Percentiles rank a stretch among this genome's conserved stretches.
phyloP scores from a whole-genome alignment of 2,113 vertebrate genomes.

The Herpailurus yagouaroundi region DNA sequence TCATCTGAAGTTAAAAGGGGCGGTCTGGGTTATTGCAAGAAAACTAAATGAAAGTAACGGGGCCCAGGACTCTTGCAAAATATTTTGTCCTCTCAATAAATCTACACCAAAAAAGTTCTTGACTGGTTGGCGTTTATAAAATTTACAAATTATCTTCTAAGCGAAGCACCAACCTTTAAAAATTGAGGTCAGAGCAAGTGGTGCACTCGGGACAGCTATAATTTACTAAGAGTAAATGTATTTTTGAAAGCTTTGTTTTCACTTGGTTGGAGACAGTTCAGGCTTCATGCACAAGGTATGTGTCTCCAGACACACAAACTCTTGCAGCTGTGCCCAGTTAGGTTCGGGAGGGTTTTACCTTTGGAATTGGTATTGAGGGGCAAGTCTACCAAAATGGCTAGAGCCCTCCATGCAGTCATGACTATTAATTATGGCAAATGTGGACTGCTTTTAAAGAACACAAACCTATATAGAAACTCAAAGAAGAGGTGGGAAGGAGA shows the following conservation, averaged over 20 bases:
- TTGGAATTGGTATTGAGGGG: slow-evolving; percentile 1
- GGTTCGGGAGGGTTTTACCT: slow-evolving; percentile 46
- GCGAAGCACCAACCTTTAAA: slow-evolving; percentile 48
- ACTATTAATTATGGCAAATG: background rate
- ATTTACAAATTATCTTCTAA: slow-evolving; percentile 70
- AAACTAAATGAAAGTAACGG: slow-evolving; percentile 16
- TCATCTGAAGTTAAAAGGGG: background rate
- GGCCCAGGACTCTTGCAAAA: slow-evolving; percentile 12
- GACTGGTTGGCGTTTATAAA: slow-evolving; percentile 59
- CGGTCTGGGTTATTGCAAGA: background rate
- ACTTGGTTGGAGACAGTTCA: background rate
- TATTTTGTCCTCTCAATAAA: slow-evolving; percentile 59
- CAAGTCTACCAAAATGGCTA: background rate
- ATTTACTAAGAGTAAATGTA: slow-evolving; percentile 54
- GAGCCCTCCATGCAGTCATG: background rate
- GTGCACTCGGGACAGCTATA: slow-evolving; percentile 27
- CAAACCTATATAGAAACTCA: background rate
- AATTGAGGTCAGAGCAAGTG: slow-evolving; percentile 57
- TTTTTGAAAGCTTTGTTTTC: slow-evolving; percentile 65
- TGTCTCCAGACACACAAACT: slow-evolving; percentile 23
- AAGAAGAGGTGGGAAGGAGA: background rate
- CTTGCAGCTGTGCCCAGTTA: slow-evolving; percentile 30
- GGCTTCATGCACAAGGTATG: slow-evolving; percentile 48
- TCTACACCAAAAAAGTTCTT: slow-evolving; percentile 51
- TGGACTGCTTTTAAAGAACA: background rate